Evolutionary conservation across 2,888 invertebrate genomes (phyloP), one percentile per base, ranked within the genome.

Genomic region (Cactoblastis cactorum): DNA sequence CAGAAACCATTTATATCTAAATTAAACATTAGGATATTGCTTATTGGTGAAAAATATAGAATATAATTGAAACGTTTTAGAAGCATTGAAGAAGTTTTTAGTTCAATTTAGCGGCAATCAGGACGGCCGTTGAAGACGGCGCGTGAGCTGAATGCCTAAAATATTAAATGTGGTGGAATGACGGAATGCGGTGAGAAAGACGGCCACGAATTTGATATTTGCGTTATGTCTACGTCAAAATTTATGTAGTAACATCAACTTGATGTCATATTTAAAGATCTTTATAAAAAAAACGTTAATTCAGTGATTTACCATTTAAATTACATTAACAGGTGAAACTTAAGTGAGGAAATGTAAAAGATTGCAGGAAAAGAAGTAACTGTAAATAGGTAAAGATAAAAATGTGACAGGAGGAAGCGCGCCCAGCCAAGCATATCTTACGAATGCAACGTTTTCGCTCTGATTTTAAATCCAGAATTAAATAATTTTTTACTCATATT

Each of bases 51-150:
- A 77, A 28, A 77, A 74, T 78, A 76, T 71, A 67, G 69, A 62
- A 79, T 77, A 83, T 84, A 85, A 86, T 84, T 83, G 81, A 80
- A 84, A 78, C 82, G 78, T 84, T 89, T 87, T 83, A 77, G 77
- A 71, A 77, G 77, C 82, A 83, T 82, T 86, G 81, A 81, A 84
- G 82, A 88, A 90, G 85, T 90, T 89, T 87, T 90, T 90, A 90
- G 89, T 88, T 87, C 84, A 90, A 90, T 90, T 89, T 90, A 83
- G 84, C 83, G 76, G 87, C 89, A 90, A 90, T 90, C 90, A 90
- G 83, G 83, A 79, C 81, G 86, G 80, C 87, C 80, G 88, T 85
- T 84, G 86, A 84, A 84, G 84, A 80, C 65, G 81, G 76, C 70
- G 86, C 90, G 90, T 90, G 90, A 86, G 80, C 61, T 56, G 90